phyloP scores from a whole-genome alignment of 2,797 vertebrate genomes.

The Dicrostonyx torquatus region DNA sequence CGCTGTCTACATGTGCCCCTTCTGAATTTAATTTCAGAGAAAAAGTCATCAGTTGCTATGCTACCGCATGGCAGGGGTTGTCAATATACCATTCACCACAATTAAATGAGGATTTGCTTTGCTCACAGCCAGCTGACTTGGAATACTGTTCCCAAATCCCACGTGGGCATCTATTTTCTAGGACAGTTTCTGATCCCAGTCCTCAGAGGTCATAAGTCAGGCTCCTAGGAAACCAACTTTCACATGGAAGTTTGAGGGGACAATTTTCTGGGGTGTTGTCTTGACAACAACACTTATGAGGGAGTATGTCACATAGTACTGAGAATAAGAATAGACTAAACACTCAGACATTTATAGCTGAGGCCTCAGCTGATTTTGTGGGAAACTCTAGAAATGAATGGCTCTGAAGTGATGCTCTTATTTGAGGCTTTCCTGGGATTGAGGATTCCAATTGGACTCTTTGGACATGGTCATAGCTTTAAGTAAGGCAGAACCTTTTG shows the following conservation, averaged over 20 bases:
- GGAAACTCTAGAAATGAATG: not conserved
- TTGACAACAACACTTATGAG: not conserved
- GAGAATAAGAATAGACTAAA: not conserved
- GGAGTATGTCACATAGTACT: not conserved
- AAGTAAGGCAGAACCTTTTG: not conserved
- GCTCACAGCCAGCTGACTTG: not conserved
- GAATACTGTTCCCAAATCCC: not conserved
- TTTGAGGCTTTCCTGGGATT: not conserved
- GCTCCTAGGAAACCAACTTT: not conserved
- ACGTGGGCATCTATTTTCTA: not conserved
- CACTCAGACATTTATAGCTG: not conserved
- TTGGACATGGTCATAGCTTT: not conserved
- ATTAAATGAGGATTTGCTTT: not conserved
- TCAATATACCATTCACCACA: not conserved
- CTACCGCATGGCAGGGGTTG: not conserved
- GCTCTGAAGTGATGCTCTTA: not conserved
- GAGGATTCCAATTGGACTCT: not conserved
- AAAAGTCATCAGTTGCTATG: not conserved
- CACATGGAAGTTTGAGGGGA: not conserved
- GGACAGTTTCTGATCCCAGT: not conserved
- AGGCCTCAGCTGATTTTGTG: not conserved
- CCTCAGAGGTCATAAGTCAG: not conserved
- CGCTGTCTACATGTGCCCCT: not conserved
- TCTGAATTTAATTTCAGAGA: conserved; percentile 4
- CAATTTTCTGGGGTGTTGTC: not conserved